Base-by-base conservation (phyloP, 2,888 invertebrate genomes). In the Cataglyphis altisquamis region DNA sequence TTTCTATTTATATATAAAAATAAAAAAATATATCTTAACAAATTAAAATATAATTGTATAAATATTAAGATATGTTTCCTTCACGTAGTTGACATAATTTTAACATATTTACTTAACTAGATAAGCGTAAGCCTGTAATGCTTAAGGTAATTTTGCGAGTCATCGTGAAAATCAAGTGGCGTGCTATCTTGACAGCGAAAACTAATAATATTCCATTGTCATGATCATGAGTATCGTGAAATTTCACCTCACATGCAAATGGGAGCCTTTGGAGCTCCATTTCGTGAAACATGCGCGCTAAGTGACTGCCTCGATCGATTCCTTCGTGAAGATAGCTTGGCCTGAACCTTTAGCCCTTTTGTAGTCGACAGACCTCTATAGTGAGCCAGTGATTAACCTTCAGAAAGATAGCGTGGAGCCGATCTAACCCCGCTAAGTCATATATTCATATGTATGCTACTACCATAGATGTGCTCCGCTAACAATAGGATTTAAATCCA, bases 291-390 rank as follows among this genome's bases (percentile, higher is more conserved):
- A 73, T 60, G 73, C 60, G 57, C 73, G 60, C n/a, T 73, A 80
- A 80, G 73, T 80, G 73, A 80, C 73, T 21, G 25, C 39, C 12
- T 60, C 45, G 41, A 60, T 78, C 78, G 72, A 72, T 73, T 72
- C 32, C 18, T 36, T 25, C 45, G 21, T 72, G 45, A 25, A 48
- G 45, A 72, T 72, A 78, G 72, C 57, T 57, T 72, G 60, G 73
- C 45, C 29, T 29, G 29, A 80, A 72, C 73, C 73, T 80, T 80
- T 60, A 72, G 32, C 60, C 32, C 78, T 80, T 80, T 80, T 80
- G 45, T 80, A 48, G 9, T 72, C 73, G 36, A 73, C 32, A 25
- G 25, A 60, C 12, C 73, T 60, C 21, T 80, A 45, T 60, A 80
- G 73, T 15, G 41, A 72, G 18, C 29, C 21, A 45, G n/a, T 25